Evolutionary conservation across 2,888 invertebrate genomes (phyloP), one percentile per base, ranked within the genome.

Genomic region (Apeira syringaria): DNA sequence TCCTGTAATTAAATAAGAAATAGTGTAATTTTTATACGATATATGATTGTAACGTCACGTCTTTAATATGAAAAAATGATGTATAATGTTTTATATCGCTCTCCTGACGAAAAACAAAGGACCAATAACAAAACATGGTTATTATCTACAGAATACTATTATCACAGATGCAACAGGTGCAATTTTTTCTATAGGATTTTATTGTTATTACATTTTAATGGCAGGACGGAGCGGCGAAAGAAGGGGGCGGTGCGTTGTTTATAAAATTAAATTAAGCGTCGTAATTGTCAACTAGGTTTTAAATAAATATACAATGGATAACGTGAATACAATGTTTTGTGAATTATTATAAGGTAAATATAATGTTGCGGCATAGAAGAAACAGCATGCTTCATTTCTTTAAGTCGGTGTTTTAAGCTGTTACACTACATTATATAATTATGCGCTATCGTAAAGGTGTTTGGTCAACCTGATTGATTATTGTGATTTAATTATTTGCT

Each of bases 141-240:
- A 45, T 9, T 44, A 39, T 50, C 51, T 53, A 53, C 56, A 51
- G 53, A 56, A 45, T 57, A 55, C 53, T 59, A 53, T 53, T 52
- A 43, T 56, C 55, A 56, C 56, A 56, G 53, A 55, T 53, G 50
- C 33, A 38, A 47, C 5, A 12, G 28, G 36, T 34, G 15, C 24
- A 42, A 31, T 35, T 39, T 31, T 32, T 41, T 27, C 29, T 33
- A 25, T 20, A 31, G 28, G 9, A 35, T 6, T 30, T 13, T 2
- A 18, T 38, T 46, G 31, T 46, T 47, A 38, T 36, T 2, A 8
- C 8, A 30, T 45, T 45, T 45, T 39, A 45, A 17, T 27, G 39
- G 39, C 25, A 7, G 34, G 32, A 36, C 52, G 46, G 46, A 27
- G 32, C 28, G 32, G 24, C 11, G 30, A 31, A 31, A 37, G 24